Evolutionary conservation across 1,140 invertebrate genomes (phyloP), one percentile per base, ranked within the genome.

Genomic region (Colletes gigas): DNA sequence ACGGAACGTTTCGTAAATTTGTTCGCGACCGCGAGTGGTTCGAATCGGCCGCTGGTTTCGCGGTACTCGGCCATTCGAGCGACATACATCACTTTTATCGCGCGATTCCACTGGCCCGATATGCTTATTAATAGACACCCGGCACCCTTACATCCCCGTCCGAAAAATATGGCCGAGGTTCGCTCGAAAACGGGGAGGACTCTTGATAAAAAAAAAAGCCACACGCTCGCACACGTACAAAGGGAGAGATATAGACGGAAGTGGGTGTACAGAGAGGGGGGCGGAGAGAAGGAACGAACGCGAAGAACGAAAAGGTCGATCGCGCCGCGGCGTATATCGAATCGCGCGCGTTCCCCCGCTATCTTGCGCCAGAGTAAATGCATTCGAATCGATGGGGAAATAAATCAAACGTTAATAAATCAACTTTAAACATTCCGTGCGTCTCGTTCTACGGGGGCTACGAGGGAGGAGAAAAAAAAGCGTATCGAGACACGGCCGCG

Each of bases 61-160:
- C 21, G 69, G 17, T n/a, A 47, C 10, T 59, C 19, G 52, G 47
- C 55, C 67, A 63, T 66, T 57, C 66, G 30, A 44, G 21, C 65
- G 76, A 55, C 71, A 83, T 85, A 81, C 68, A 85, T 87, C 83
- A 87, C 63, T 70, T 85, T 87, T 87, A 87, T 85, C 83, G 81
- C 71, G 72, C 41, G 60, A 54, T 78, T 19, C 74, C 75, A 79
- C 71, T 55, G 65, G 15, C 4, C 10, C 59, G 67, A 69, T 74
- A 74, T 66, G 72, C 78, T 81, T 87, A 85, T 87, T 87, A 85
- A 87, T 83, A 80, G 78, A 83, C 76, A 74, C 57, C 63, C 19
- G 8, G 39, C 47, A 17, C 55, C 72, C 78, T 75, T 75, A 54
- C 39, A 47, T 47, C 44, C 55, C 15, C 47, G n/a, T 6, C 12